Evolutionary conservation across 1,140 invertebrate species (phyloP), one percentile per base, ranked within the genome.

Genomic region (Probaryconus sp.): DNA sequence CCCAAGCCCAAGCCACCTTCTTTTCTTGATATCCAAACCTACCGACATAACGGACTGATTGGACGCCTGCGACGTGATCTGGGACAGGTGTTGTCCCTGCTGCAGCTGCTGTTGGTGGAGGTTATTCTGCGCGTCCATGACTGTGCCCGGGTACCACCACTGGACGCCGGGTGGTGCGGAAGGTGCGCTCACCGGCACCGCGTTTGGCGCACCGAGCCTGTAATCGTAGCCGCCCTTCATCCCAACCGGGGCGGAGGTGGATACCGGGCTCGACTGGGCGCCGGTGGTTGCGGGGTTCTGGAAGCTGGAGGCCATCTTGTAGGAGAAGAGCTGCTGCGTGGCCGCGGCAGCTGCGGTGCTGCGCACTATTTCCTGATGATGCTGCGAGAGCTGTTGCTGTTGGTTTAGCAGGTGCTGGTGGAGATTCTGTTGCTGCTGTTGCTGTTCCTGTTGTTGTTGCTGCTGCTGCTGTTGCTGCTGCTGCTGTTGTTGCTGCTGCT

Each of bases 221-320:
- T 92, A 92, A 81, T 92, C 91, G 85, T 92, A 92, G 45, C 85
- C 84, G 51, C 81, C 81, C 76, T 87, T 83, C 85, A 88, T 88
- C 51, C 85, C 83, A 40, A 83, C 87, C 67, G 87, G 84, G 60
- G 87, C 83, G 50, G 87, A 85, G 26, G 87, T 86, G 71, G 87
- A 87, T 28, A 88, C 86, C 70, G 85, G 86, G 69, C 85, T 85
- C 64, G 85, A 86, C 61, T 85, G 84, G 42, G 80, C 79, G 58
- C 86, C 85, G 77, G 90, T 90, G 55, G 89, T 89, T 68, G 89
- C 89, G 80, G 90, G 91, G 82, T 92, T 93, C 72, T 93, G 91
- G 88, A 94, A 93, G 81, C 92, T 92, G 81, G 92, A 92, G 81
- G 93, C 92, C 93, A 94, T 94, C 89, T 94, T 95, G 88, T 95